phyloP scores from a whole-genome alignment of 92 coral and sea anemone genomes.

The Parazoanthus swiftii region DNA sequence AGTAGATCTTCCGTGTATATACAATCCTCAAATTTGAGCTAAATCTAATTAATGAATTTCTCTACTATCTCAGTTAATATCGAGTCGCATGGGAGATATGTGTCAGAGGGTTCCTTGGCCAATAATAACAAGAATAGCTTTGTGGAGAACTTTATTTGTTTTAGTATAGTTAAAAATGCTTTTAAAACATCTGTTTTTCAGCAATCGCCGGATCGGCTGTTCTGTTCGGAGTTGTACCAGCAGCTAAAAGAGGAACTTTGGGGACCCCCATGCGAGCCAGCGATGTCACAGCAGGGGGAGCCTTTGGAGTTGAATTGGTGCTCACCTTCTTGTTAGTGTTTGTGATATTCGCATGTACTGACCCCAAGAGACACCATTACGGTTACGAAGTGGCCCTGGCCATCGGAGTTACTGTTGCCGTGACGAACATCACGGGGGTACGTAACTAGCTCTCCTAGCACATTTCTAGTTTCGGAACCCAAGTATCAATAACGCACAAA shows the following conservation, averaged over 20 bases:
- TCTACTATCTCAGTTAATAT: no score
- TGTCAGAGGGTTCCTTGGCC: neutral
- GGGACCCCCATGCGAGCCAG: constrained; percentile 75
- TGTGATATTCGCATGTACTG: constrained; percentile 82
- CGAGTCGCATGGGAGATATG: neutral
- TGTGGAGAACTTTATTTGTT: neutral
- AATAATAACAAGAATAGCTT: neutral
- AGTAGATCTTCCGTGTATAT: neutral
- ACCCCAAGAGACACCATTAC: constrained; percentile 72
- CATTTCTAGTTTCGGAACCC: neutral
- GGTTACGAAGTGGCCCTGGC: constrained; percentile 86
- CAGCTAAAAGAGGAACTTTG: constrained; percentile 69
- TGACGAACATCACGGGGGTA: constrained; percentile 85
- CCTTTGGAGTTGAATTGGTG: constrained; percentile 77
- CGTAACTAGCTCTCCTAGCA: constrained; percentile 15
- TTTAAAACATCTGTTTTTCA: neutral
- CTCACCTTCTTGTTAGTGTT: constrained; percentile 81
- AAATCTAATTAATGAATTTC: no score
- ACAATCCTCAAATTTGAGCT: neutral
- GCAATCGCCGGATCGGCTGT: constrained; percentile 74
- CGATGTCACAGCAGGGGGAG: constrained; percentile 77
- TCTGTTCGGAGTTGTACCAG: constrained; percentile 77
- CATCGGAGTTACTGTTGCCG: constrained; percentile 82
- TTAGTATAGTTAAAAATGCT: no score
- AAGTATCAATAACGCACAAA: no score